Evolutionary conservation across 2,888 invertebrate species (phyloP).

Genomic region (Eupelmus urozonus): DNA sequence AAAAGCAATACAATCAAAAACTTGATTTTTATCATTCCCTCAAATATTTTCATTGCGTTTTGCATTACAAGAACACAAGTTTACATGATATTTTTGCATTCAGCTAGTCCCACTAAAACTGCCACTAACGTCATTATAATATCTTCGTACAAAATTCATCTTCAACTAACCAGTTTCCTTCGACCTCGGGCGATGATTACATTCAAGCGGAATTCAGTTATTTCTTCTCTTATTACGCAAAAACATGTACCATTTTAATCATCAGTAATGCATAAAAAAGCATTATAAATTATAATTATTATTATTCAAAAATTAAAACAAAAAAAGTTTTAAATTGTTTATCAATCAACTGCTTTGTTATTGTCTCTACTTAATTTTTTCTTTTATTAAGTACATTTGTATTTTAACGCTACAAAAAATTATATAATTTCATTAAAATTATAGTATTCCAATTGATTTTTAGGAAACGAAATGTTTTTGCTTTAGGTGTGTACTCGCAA

Average conservation of each 20-base stretch:
- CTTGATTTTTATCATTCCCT: neutral
- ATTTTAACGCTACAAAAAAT: neutral
- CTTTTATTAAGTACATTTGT: slow-evolving; percentile 24
- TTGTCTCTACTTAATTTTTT: slow-evolving; percentile 38
- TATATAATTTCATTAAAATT: neutral
- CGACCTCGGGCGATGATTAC: slow-evolving; percentile 19
- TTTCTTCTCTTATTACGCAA: slow-evolving; percentile 25
- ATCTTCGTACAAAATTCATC: slow-evolving; percentile 54
- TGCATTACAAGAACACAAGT: neutral
- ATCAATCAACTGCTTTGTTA: slow-evolving; percentile 30
- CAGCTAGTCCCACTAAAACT: slow-evolving; percentile 51
- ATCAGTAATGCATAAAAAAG: slow-evolving; percentile 1
- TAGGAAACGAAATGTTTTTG: slow-evolving; percentile 1
- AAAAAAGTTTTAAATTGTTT: slow-evolving; percentile 12
- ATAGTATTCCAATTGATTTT: neutral
- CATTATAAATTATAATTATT: slow-evolving; percentile 27
- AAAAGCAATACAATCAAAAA: slow-evolving; percentile 19
- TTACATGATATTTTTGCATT: slow-evolving; percentile 43
- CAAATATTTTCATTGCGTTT: slow-evolving; percentile 7
- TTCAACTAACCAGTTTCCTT: slow-evolving; percentile 35
- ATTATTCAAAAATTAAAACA: slow-evolving; percentile 12
- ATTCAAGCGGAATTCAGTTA: slow-evolving; percentile 26
- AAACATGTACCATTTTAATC: slow-evolving; percentile 6
- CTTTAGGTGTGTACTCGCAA: slow-evolving; percentile 1
- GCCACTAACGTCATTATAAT: slow-evolving; percentile 49